Evolutionary conservation across 2,888 invertebrate genomes (phyloP).

Genomic region (Belgica antarctica): DNA sequence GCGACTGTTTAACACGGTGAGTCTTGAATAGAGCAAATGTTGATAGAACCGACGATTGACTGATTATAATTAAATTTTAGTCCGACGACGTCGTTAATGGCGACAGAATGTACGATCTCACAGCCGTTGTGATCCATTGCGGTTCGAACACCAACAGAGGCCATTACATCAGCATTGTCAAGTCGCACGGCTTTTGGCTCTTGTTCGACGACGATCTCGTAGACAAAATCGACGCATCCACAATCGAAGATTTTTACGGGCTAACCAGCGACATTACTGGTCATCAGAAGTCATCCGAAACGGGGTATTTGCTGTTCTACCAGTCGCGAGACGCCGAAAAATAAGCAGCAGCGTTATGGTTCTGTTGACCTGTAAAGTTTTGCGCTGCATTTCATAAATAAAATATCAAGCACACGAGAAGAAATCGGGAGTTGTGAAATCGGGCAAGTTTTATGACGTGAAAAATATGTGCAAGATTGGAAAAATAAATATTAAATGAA

Average conservation of each 20-base stretch:
- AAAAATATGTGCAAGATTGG: not conserved
- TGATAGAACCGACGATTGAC: not conserved
- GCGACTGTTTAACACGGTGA: conserved; percentile 92
- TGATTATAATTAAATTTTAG: conserved; percentile 58
- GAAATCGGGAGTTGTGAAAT: too few relatives aligned
- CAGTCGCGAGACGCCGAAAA: conserved; percentile 79
- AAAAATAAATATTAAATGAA: conserved; percentile 3
- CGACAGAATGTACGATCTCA: conserved; percentile 95
- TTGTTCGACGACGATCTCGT: conserved; percentile 99
- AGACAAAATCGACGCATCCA: conserved; percentile 99
- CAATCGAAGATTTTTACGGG: conserved; percentile 99
- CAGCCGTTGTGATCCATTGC: conserved; percentile 99
- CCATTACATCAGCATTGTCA: conserved; percentile 99
- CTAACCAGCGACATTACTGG: conserved; percentile 83
- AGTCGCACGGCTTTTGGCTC: conserved; percentile 98
- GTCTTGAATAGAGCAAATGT: conserved; percentile 33
- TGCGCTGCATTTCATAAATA: too few relatives aligned
- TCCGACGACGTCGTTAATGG: conserved; percentile 98
- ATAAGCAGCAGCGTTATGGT: not conserved
- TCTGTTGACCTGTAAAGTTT: not conserved
- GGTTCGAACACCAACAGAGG: conserved; percentile 99
- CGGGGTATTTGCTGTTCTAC: conserved; percentile 99
- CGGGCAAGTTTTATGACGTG: too few relatives aligned
- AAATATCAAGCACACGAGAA: not conserved
- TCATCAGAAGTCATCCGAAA: conserved; percentile 94